Evolutionary conservation across 2,888 invertebrate genomes (phyloP).

Genomic region (Leuctra nigra): DNA sequence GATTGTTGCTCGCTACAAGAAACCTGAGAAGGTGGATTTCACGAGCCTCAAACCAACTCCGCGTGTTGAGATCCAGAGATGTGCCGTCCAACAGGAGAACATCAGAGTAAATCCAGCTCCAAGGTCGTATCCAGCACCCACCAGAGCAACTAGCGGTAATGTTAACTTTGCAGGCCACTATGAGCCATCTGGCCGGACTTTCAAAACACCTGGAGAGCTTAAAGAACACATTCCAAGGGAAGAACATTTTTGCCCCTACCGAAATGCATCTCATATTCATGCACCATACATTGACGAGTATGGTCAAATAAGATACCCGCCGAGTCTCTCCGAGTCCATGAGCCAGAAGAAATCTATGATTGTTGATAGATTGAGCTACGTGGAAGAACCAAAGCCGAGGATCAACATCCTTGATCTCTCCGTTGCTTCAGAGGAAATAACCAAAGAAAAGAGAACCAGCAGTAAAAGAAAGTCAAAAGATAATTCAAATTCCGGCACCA

Average conservation of each 20-base stretch:
- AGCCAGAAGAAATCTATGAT: conserved; percentile 13
- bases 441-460: neutral
- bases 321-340: neutral
- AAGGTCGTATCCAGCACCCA: conserved; percentile 8
- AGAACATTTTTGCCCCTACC: too few species aligned
- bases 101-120: neutral
- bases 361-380: conserved; percentile 3
- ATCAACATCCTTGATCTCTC: neutral
- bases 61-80: neutral
- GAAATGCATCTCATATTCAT: neutral
- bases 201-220: conserved; percentile 39
- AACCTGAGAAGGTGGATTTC: neutral
- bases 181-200: conserved; percentile 28
- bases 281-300: neutral
- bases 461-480: conserved; percentile 5
- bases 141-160: neutral
- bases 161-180: conserved; percentile 7
- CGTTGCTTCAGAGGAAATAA: neutral
- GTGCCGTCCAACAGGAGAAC: neutral
- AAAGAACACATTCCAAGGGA: conserved; percentile 38
- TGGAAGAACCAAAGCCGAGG: neutral
- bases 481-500: neutral
- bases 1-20: conserved; percentile 6
- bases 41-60: neutral
- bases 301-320: neutral